These are phyloP conservation scores for Pampusana beccarii DNA, from an alignment of 2,113 vertebrate species.

Conservation along the genomic window DNA sequence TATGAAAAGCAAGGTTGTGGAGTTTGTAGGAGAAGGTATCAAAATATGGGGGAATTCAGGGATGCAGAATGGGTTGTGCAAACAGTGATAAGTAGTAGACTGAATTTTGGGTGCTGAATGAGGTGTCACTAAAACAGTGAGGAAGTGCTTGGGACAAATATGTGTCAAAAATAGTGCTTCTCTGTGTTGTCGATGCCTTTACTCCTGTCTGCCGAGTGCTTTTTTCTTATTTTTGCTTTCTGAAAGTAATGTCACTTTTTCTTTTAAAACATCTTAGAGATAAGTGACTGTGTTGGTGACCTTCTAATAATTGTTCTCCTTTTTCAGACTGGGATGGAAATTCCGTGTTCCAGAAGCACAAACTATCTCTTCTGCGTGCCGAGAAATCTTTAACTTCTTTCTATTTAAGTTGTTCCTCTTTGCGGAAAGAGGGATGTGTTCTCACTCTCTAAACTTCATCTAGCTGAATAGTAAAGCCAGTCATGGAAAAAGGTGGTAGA, in stretches of 20 bases:
- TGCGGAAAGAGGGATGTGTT: neutral
- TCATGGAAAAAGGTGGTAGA: neutral
- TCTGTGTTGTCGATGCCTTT: neutral
- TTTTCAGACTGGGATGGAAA: neutral
- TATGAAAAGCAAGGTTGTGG: neutral
- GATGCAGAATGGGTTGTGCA: neutral
- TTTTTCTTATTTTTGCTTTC: neutral
- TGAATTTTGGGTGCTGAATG: neutral
- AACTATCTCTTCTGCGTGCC: neutral
- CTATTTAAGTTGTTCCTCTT: neutral
- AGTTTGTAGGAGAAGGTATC: neutral
- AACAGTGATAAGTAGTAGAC: neutral
- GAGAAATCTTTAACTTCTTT: neutral
- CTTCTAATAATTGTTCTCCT: neutral
- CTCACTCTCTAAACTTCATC: neutral
- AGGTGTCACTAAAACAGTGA: neutral
- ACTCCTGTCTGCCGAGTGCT: neutral
- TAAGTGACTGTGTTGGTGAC: neutral
- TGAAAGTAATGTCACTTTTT: neutral
- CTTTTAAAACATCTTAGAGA: neutral
- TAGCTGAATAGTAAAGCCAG: neutral
- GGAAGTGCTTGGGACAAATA: neutral
- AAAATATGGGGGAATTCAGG: neutral
- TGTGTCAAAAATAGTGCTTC: neutral
- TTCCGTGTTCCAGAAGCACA: accelerated